Conservation (phyloP, 2,113 vertebrate species). For the Limnothrissa miodon region DNA sequence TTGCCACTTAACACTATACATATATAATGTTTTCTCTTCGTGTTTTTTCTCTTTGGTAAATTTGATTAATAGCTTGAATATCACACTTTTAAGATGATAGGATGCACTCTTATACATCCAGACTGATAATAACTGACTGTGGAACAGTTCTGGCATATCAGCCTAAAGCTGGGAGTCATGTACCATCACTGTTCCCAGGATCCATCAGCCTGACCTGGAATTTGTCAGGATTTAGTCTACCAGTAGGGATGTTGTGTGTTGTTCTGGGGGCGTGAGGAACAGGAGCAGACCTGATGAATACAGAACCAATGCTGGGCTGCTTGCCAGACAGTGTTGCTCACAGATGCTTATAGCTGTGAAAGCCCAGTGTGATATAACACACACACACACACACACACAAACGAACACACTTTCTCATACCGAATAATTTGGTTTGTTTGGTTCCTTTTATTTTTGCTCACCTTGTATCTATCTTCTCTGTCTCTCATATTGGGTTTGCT, state of each 20-base stretch:
- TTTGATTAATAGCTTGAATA: background rate
- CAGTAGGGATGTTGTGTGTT: background rate
- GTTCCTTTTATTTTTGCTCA: too few relatives aligned
- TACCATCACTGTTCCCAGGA: background rate
- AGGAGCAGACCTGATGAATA: background rate
- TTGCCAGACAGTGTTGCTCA: background rate
- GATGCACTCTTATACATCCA: background rate
- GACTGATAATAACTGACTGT: background rate
- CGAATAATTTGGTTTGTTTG: too few relatives aligned
- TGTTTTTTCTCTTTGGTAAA: background rate
- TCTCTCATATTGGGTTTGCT: too few relatives aligned
- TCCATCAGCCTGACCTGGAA: background rate
- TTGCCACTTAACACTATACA: too few relatives aligned
- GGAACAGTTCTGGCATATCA: background rate
- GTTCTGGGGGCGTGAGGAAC: background rate
- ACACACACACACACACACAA: background rate
- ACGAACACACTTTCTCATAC: background rate
- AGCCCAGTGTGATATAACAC: background rate
- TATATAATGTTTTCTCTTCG: too few relatives aligned
- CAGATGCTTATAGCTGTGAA: background rate
- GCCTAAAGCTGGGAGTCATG: background rate
- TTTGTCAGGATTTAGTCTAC: background rate
- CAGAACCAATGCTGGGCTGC: background rate
- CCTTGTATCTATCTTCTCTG: too few relatives aligned
- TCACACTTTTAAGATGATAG: background rate